A percentile compares a stretch with the other conserved stretches of the same genome.
Evolutionary conservation across 2,113 vertebrate species (phyloP).

Genomic region (Todiramphus saurophagus): DNA sequence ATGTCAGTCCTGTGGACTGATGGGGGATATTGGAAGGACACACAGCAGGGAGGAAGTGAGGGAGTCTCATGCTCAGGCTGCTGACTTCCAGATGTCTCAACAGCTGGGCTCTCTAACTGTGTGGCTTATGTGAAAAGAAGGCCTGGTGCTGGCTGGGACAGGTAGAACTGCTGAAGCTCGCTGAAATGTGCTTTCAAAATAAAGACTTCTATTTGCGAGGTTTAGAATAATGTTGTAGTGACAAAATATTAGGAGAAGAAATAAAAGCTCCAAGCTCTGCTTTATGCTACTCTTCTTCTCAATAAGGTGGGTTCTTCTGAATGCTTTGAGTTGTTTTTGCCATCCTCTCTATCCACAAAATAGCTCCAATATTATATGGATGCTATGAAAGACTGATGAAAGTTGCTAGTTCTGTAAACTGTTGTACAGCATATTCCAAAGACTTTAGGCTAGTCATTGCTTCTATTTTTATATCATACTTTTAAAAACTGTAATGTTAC

Average conservation of each 20-base stretch:
- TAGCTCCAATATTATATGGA: neutral
- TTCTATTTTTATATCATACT: neutral
- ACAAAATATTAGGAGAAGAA: neutral
- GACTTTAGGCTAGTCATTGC: neutral
- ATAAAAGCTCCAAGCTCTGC: neutral
- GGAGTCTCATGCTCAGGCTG: neutral
- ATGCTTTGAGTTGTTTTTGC: neutral
- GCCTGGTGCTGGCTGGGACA: neutral
- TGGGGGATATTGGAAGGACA: neutral
- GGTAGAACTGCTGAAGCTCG: neutral
- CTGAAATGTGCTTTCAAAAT: neutral
- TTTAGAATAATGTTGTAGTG: neutral
- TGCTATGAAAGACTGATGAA: neutral
- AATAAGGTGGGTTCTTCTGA: neutral
- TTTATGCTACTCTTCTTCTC: neutral
- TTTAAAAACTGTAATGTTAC: neutral
- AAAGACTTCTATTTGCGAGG: neutral
- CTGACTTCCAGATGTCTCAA: neutral
- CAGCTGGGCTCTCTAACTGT: neutral
- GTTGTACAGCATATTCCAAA: neutral
- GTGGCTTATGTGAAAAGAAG: neutral
- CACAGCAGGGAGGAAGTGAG: neutral
- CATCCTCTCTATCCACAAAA: neutral
- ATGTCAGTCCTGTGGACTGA: neutral
- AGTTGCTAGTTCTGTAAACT: neutral